These are phyloP conservation scores for Siphamia tubifer DNA, from an alignment of 2,113 vertebrate genomes.

Conservation along the genomic window DNA sequence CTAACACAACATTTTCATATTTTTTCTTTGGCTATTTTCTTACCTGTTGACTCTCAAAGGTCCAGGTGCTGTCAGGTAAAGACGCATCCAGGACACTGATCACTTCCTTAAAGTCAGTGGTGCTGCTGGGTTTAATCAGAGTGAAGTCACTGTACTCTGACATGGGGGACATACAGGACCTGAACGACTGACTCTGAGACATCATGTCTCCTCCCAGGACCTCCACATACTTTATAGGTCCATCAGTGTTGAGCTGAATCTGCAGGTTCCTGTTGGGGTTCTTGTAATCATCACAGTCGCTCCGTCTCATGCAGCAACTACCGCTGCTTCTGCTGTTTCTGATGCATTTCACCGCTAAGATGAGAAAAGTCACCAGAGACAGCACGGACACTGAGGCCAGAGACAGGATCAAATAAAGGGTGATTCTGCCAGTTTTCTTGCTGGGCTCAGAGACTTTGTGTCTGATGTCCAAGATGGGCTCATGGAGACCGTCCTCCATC, in stretches of 20 bases:
- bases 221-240: constrained; percentile 86
- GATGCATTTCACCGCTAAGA: constrained; percentile 77
- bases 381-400: constrained; percentile 80
- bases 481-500: constrained; percentile 76
- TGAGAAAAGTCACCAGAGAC: constrained; percentile 79
- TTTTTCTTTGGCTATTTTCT: constrained; percentile 13
- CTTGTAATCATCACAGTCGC: constrained; percentile 59
- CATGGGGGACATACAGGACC: constrained; percentile 84
- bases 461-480: constrained; percentile 72
- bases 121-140: constrained; percentile 81
- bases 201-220: constrained; percentile 82
- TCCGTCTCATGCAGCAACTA: constrained; percentile 67
- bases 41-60: constrained; percentile 78
- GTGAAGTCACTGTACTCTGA: constrained; percentile 87
- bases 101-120: constrained; percentile 71
- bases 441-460: constrained; percentile 68
- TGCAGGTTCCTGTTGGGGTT: constrained; percentile 78
- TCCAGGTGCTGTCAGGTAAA: constrained; percentile 75
- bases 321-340: constrained; percentile 67
- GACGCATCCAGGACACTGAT: constrained; percentile 65
- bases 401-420: constrained; percentile 79
- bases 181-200: constrained; percentile 82
- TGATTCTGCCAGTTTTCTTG: constrained; percentile 71
- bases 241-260: constrained; percentile 81
- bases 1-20: too few species aligned